These are phyloP conservation scores for Morbakka virulenta DNA, from an alignment of 30 jellyfish, hydroid and myxozoan species.

Conservation along the genomic window DNA sequence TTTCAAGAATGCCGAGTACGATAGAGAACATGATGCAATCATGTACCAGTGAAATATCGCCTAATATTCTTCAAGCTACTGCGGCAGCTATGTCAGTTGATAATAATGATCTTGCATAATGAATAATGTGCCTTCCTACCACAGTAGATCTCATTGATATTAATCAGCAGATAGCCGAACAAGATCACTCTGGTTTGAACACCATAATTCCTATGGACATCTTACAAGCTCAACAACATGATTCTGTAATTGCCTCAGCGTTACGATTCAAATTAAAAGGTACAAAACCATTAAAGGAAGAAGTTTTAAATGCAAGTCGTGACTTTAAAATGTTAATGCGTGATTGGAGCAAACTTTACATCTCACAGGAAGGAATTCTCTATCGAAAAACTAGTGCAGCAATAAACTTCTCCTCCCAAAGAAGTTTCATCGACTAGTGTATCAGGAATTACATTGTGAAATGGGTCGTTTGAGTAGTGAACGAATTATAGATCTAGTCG, in stretches of 20 bases:
- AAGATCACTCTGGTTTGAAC: no score
- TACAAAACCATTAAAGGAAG: background rate
- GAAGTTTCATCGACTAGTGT: background rate
- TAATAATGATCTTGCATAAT: background rate
- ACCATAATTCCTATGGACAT: no score
- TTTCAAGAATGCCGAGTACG: conserved; percentile 8
- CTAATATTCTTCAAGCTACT: conserved; percentile 20
- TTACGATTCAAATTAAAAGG: conserved; percentile 6
- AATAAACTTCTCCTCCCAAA: conserved; percentile 15
- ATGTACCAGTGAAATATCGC: conserved; percentile 8
- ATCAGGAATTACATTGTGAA: conserved; percentile 7
- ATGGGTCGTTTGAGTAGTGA: conserved; percentile 34
- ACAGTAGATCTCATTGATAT: no score
- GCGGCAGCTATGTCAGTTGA: background rate
- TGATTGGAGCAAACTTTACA: background rate
- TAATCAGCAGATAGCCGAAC: no score
- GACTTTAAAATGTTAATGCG: background rate
- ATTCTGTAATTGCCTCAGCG: background rate
- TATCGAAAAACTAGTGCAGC: background rate
- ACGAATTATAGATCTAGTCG: conserved; percentile 16
- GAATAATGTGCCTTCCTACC: no score
- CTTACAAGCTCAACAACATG: conserved; percentile 12
- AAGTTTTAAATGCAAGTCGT: background rate
- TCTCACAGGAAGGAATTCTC: conserved; percentile 10
- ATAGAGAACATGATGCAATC: background rate